Evolutionary conservation across 2,113 vertebrate genomes (phyloP).

Genomic region (Tachycineta bicolor): DNA sequence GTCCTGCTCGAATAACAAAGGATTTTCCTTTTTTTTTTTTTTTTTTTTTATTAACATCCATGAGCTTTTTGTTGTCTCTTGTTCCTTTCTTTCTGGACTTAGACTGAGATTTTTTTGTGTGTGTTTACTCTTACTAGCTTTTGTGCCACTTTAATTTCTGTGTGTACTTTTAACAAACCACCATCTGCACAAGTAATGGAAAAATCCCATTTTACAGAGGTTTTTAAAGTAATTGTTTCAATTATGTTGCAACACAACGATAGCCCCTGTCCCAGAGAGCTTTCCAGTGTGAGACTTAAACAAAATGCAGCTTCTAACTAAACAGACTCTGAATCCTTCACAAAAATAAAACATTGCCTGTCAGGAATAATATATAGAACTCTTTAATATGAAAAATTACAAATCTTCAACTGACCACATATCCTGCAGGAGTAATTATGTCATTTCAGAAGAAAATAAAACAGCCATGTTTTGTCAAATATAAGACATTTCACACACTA

Average conservation of each 20-base stretch:
- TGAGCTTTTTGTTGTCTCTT: neutral
- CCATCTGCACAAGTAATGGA: neutral
- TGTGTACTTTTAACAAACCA: neutral
- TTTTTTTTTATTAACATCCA: neutral
- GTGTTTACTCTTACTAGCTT: constrained; percentile 10
- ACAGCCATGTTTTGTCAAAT: constrained; percentile 59
- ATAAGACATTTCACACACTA: constrained; percentile 56
- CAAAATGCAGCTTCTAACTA: constrained; percentile 19
- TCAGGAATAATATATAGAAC: constrained; percentile 42
- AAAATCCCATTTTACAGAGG: constrained; percentile 17
- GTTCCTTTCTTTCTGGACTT: neutral
- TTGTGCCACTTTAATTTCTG: constrained; percentile 8
- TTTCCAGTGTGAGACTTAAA: constrained; percentile 26
- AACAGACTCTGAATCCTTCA: constrained; percentile 26
- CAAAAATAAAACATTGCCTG: constrained; percentile 34
- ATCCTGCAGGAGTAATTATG: constrained; percentile 59
- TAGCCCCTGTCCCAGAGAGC: neutral
- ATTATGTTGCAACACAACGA: constrained; percentile 31
- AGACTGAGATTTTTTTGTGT: neutral
- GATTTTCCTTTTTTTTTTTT: neutral
- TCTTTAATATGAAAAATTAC: constrained; percentile 42
- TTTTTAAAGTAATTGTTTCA: constrained; percentile 34
- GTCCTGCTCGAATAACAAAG: neutral
- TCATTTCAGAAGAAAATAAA: constrained; percentile 58
- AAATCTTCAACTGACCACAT: constrained; percentile 53